A percentile compares a stretch with the other conserved stretches of the same genome.
These are phyloP conservation scores for Kradibia gibbosae DNA, from an alignment of 1,140 invertebrate genomes.

Conservation along the genomic window DNA sequence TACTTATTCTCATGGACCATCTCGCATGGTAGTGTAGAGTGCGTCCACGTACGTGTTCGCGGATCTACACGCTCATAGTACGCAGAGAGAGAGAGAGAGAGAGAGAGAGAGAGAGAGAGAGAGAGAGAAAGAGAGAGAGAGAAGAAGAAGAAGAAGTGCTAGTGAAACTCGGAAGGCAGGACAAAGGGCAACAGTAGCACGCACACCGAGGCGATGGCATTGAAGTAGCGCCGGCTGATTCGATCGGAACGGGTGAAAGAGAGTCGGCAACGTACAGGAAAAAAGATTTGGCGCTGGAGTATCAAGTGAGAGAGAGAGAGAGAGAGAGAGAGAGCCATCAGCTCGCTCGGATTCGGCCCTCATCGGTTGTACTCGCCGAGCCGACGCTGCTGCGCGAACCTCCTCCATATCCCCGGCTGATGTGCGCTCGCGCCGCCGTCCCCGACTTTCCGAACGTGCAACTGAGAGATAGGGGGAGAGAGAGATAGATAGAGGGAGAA, in stretches of 20 bases:
- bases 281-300: background rate
- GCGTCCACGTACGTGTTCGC: background rate
- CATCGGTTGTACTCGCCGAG: constrained; percentile 55
- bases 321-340: background rate
- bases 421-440: constrained; percentile 35
- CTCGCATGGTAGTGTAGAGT: background rate
- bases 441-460: too few relatives aligned
- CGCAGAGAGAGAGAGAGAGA: background rate
- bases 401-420: constrained; percentile 49
- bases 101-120: background rate
- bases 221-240: constrained; percentile 27
- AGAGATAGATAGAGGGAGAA: too few relatives aligned
- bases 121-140: constrained; percentile 4
- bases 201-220: background rate
- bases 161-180: background rate
- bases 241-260: constrained; percentile 19
- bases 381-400: constrained; percentile 45
- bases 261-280: background rate
- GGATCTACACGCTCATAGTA: too few relatives aligned
- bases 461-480: too few relatives aligned
- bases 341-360: constrained; percentile 50
- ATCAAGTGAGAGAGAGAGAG: background rate
- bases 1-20: background rate
- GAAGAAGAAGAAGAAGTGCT: background rate
- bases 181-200: background rate